Conservation (phyloP, 1,140 invertebrate species). For the Mya arenaria region DNA sequence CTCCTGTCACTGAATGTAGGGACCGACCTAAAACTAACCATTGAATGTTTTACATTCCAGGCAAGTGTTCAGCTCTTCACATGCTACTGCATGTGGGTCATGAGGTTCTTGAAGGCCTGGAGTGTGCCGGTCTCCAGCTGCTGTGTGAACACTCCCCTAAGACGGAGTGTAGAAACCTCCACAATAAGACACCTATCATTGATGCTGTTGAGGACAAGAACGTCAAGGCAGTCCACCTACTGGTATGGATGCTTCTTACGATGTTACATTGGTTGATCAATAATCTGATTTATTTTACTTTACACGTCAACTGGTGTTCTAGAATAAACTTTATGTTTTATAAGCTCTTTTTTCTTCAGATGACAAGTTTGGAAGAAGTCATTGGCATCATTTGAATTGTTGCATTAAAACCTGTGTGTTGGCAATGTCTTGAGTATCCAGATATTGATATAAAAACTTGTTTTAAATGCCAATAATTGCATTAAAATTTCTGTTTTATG, state of each 20-base stretch:
- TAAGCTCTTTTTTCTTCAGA: no score
- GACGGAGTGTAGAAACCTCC: slow-evolving; percentile 72
- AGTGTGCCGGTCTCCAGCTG: slow-evolving; percentile 66
- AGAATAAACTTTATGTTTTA: no score
- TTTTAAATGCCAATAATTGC: no score
- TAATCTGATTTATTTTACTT: not conserved
- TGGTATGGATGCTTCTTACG: slow-evolving; percentile 68
- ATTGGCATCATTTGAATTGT: no score
- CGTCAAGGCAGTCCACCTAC: slow-evolving; percentile 63
- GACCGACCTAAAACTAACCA: no score
- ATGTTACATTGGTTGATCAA: no score
- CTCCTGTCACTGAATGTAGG: no score
- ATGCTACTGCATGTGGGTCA: slow-evolving; percentile 70
- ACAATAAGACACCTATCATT: slow-evolving; percentile 74
- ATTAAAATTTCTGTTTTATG: no score
- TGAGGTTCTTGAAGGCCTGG: slow-evolving; percentile 32
- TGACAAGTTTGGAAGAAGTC: no score
- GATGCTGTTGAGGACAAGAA: slow-evolving; percentile 73
- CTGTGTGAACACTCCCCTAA: slow-evolving; percentile 76
- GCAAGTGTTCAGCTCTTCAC: slow-evolving; percentile 75
- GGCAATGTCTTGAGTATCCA: no score
- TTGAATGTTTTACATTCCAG: slow-evolving; percentile 68
- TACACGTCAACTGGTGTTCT: not conserved
- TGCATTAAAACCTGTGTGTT: no score
- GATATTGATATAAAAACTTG: no score